phyloP scores from a whole-genome alignment of 2,797 vertebrate genomes.

The Pyrrhura leucotis region DNA sequence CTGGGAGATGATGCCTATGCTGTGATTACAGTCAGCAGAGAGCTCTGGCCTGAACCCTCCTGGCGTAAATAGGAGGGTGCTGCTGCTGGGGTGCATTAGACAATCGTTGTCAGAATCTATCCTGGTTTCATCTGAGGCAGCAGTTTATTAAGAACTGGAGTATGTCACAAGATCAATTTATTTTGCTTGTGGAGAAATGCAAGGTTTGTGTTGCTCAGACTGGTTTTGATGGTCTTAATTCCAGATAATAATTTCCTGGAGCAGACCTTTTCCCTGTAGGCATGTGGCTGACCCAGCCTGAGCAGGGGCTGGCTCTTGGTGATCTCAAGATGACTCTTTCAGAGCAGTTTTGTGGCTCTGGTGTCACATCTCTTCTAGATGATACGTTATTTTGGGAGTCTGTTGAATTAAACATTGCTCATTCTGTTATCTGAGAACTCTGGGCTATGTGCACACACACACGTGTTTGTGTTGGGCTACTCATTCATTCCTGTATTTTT shows the following conservation, averaged over 20 bases:
- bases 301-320: neutral
- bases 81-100: neutral
- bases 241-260: neutral
- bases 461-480: neutral
- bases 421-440: no score
- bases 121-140: neutral
- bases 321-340: neutral
- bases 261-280: neutral
- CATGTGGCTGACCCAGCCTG: neutral
- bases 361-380: neutral
- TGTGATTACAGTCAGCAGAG: neutral
- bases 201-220: neutral
- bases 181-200: neutral
- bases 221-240: neutral
- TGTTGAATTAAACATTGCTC: neutral
- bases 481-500: neutral
- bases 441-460: accelerated
- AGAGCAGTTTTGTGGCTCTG: neutral
- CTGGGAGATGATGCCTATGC: neutral
- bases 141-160: neutral
- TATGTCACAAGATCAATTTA: accelerated
- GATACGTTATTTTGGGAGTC: neutral
- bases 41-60: neutral
- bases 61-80: neutral
- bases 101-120: neutral